phyloP scores from a whole-genome alignment of 30 jellyfish, hydroid and myxozoan genomes.

The Cassiopea andromeda region DNA sequence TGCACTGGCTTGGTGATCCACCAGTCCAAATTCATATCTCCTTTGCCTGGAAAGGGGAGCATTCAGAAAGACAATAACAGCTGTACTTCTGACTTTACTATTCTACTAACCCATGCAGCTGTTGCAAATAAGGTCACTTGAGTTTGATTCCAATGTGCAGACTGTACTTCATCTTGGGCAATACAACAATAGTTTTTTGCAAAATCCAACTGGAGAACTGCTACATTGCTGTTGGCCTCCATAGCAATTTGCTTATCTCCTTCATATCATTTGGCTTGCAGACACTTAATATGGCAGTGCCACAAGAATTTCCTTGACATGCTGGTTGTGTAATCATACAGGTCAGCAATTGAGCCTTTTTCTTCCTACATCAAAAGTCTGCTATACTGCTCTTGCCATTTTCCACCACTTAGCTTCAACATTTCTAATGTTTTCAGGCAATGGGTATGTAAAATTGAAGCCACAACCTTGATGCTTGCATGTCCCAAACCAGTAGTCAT shows the following conservation, averaged over 20 bases:
- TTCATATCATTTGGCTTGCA: conserved; percentile 55
- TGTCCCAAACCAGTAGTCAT: conserved; percentile 34
- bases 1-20: conserved; percentile 78
- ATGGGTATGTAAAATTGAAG: background rate
- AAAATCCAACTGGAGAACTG: conserved; percentile 62
- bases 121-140: conserved; percentile 48
- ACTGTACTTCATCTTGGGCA: conserved; percentile 65
- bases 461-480: conserved; percentile 50
- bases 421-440: background rate
- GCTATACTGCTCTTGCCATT: conserved; percentile 46
- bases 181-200: conserved; percentile 47
- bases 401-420: conserved; percentile 40
- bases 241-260: conserved; percentile 34
- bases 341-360: conserved; percentile 12
- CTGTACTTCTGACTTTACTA: background rate
- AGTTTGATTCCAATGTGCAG: conserved; percentile 69
- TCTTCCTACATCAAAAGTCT: background rate
- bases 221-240: conserved; percentile 12
- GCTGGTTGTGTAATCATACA: conserved; percentile 25
- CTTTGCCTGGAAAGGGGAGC: conserved; percentile 27
- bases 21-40: conserved; percentile 46
- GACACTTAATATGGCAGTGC: conserved; percentile 48
- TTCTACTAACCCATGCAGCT: conserved; percentile 26
- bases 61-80: conserved; percentile 35
- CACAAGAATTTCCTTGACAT: conserved; percentile 23